Base-by-base conservation (phyloP, 2,888 invertebrate genomes). In the Poecilus cupreus region DNA sequence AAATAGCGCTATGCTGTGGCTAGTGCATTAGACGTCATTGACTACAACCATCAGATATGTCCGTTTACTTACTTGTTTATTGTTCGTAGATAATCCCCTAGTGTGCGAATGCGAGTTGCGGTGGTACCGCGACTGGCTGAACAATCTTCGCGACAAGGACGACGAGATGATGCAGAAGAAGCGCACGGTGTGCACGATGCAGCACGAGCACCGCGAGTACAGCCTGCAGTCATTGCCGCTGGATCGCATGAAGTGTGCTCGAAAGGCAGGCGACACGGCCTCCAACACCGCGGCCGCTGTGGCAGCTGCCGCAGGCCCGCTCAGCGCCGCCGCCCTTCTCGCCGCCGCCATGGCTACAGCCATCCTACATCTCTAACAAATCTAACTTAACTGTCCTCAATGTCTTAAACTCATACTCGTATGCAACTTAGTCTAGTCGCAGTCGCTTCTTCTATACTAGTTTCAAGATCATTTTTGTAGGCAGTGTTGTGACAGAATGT, bases 161-260 rank as follows among this genome's bases (percentile, higher is more conserved):
- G 96, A 96, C 88, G 96, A 96, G 88, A 94, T 96, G 88, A 94
- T 96, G 92, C 95, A 95, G 86, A 96, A 96, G 91, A 96, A 96
- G 87, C 92, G 95, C 80, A 95, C 96, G 2, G 91, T 96, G 64
- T 96, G 96, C 89, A 94, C 93, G 83, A 96, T 96, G 95, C 90
- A 91, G 54, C 91, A 91, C 85, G 96, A 96, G 87, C 95, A 96
- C 88, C 92, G 96, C 32, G 96, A 96, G 88, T 96, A 96, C 89
- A 94, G 93, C 86, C 93, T 96, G 81, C 95, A 95, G 86, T 94
- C 93, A 87, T 93, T 96, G 91, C 96, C 96, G 0, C 90, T 95
- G 82, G 95, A 95, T 84, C 93, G 93, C 87, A 96, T 96, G 96
- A 94, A 94, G 87, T 96, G 96, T 90, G 93, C 94, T 83, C 93